These are phyloP conservation scores for Nicator chloris DNA, from an alignment of 2,113 vertebrate species.

Conservation along the genomic window DNA sequence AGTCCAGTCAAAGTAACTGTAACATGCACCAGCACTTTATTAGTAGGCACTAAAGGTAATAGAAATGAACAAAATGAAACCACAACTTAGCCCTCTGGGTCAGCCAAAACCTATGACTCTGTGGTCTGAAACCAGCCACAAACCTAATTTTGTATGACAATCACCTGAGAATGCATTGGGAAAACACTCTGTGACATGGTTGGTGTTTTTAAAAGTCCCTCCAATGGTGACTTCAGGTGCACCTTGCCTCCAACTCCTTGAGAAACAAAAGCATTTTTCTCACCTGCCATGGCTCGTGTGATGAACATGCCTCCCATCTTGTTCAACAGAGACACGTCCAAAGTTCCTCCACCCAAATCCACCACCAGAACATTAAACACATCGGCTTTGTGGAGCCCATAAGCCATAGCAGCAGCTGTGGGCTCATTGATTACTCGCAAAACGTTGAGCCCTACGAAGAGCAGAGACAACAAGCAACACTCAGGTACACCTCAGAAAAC, in stretches of 20 bases:
- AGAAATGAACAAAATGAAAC: not conserved
- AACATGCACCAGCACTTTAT: not conserved
- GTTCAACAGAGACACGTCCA: constrained; percentile 94
- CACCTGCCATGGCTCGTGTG: constrained; percentile 97
- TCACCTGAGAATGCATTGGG: not conserved
- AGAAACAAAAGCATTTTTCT: not conserved
- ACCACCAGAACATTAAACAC: constrained; percentile 95
- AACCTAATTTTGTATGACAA: not conserved
- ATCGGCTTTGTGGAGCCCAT: constrained; percentile 92
- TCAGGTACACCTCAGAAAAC: not conserved
- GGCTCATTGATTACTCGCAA: constrained; percentile 94
- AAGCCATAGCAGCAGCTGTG: constrained; percentile 97
- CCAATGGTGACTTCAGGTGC: fast-evolving
- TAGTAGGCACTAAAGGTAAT: not conserved
- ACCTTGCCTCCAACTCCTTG: not conserved
- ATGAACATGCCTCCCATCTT: constrained; percentile 98
- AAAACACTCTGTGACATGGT: not conserved
- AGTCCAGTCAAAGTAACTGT: not conserved
- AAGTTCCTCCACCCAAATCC: constrained; percentile 94
- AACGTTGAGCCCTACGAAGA: constrained; percentile 81
- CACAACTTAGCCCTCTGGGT: not conserved
- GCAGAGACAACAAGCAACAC: not conserved
- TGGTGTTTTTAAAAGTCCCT: not conserved
- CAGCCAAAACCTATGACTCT: not conserved
- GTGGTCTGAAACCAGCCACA: not conserved